Evolutionary conservation across 1,140 invertebrate species (phyloP), one percentile per base, ranked within the genome.

Genomic region (Zaprionus inermis): DNA sequence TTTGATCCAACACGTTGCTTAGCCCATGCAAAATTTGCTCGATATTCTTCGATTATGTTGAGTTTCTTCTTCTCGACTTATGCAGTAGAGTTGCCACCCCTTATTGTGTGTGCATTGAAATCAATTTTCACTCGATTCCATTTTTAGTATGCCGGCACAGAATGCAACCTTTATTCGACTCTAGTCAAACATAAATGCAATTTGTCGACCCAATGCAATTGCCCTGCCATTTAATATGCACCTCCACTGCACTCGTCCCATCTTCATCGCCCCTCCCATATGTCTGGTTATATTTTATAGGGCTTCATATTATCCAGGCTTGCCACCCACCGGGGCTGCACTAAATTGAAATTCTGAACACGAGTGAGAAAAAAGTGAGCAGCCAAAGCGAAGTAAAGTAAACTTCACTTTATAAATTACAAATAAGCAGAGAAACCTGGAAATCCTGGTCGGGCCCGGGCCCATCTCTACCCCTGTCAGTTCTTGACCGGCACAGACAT

Each of bases 351-450:
- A 72, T 75, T 75, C 46, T 71, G 60, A 22, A 49, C 22, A 46
- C 34, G 52, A 58, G 10, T 44, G 14, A 32, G 38, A 56, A 71
- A 66, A 59, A 59, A 64, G 52, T 64, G 68, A 58, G 59, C 70
- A 72, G 41, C 78, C 66, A 54, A 59, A 59, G 67, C 66, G 55
- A 59, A 59, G 67, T 60, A 79, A 77, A 79, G 69, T 72, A 88
- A 83, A 79, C 76, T 88, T 77, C 59, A 82, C 76, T 86, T 86
- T 83, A 88, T 88, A 88, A 86, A 88, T 86, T 86, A 86, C 79
- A 86, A 88, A 86, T 86, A 86, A 86, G 83, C 83, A 82, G 77
- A 59, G 55, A 71, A 49, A 49, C 44, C 44, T 49, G 44, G 3
- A 22, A 49, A 49, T 49, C 38, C 38, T 7, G 38, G 30, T 28